Evolutionary conservation across 2,888 invertebrate species (phyloP).

Genomic region (Gortyna flavago): DNA sequence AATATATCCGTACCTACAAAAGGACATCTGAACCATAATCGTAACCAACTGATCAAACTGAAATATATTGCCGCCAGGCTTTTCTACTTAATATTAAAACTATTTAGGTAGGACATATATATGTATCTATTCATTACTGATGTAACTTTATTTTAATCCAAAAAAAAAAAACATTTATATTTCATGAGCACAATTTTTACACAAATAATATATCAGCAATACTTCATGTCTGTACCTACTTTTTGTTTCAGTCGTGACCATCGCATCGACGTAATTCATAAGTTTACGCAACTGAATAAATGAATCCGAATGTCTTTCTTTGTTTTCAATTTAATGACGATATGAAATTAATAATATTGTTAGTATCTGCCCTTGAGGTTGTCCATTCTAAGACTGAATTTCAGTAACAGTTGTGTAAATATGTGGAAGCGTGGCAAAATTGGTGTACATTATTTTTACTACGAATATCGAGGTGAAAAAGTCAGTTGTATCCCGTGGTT

Average conservation of each 20-base stretch:
- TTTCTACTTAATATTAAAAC: slow-evolving; percentile 10
- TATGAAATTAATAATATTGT: slow-evolving; percentile 65
- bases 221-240: background rate
- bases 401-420: slow-evolving; percentile 84
- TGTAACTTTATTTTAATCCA: background rate
- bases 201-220: slow-evolving; percentile 1
- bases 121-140: no score
- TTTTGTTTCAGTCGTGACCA: slow-evolving; percentile 39
- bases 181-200: background rate
- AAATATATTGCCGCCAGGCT: slow-evolving; percentile 18
- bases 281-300: slow-evolving; percentile 81
- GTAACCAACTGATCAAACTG: slow-evolving; percentile 50
- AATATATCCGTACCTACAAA: slow-evolving; percentile 21
- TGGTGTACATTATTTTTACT: slow-evolving; percentile 54
- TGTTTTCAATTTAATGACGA: slow-evolving; percentile 74
- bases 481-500: slow-evolving; percentile 72
- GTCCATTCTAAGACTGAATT: slow-evolving; percentile 74
- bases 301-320: slow-evolving; percentile 80
- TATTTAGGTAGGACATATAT: background rate
- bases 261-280: slow-evolving; percentile 42
- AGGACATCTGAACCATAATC: no score
- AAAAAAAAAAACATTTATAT: no score
- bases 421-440: slow-evolving; percentile 79
- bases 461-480: slow-evolving; percentile 45
- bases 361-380: slow-evolving; percentile 69